Evolutionary conservation across 1,140 invertebrate species (phyloP), one percentile per base, ranked within the genome.

Genomic region (Sycophila sp.): DNA sequence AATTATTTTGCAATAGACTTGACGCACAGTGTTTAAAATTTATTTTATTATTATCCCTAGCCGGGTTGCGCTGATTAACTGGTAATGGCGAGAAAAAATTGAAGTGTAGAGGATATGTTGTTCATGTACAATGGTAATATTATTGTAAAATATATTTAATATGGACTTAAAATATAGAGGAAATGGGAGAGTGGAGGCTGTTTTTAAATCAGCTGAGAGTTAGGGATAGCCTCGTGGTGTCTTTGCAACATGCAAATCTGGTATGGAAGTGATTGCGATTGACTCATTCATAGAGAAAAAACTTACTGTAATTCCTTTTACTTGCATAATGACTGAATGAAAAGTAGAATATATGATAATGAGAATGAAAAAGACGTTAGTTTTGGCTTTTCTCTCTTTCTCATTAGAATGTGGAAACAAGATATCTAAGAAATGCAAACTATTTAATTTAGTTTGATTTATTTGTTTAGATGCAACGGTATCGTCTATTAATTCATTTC

Each of bases 131-230:
- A 83, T 83, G 80, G 82, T 84, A 84, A 83, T 83, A 83, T 83
- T 83, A 83, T 83, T 84, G 82, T 84, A 84, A 83, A 84, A 84
- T 84, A 83, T 85, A 83, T 84, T 83, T 84, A 83, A 83, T 81
- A 82, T 81, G 81, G 81, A 81, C 81, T 82, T 80, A 77, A 78
- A 56, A 70, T 58, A 62, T 73, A 72, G 58, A 67, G 65, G 60
- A 58, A 69, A 72, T 75, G 72, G 45, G 64, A 75, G 73, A 78
- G 66, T 74, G 71, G 73, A 75, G 73, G 40, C 74, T 81, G 75
- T 77, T 83, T 82, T 81, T 73, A 80, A 79, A 79, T 82, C 76
- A 75, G 56, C 74, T 76, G 71, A 77, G 49, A 60, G 26, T 55
- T 70, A 47, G 28, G 28, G 3, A 56, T 59, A 62, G 58, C 36